These are phyloP conservation scores for Hepsetus odoe DNA, from an alignment of 2,113 vertebrate genomes.

Conservation along the genomic window DNA sequence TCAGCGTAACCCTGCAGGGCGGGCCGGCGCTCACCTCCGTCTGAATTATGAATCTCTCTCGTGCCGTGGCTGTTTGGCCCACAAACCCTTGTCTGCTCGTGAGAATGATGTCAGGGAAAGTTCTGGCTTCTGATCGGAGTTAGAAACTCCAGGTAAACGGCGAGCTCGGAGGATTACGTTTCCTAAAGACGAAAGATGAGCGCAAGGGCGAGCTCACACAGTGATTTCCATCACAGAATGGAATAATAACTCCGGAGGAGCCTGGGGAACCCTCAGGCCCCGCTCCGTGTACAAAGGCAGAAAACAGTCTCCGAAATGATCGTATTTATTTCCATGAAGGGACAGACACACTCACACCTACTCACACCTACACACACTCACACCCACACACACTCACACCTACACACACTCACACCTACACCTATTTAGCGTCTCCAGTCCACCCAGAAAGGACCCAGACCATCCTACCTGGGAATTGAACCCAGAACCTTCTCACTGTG, in stretches of 20 bases:
- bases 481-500: too few relatives aligned
- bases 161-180: conserved; percentile 58
- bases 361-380: too few relatives aligned
- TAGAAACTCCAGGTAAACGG: too few relatives aligned
- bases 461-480: too few relatives aligned
- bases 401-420: too few relatives aligned
- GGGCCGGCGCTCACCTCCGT: conserved; percentile 43
- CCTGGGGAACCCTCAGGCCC: conserved; percentile 63
- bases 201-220: conserved; percentile 64
- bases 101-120: not conserved
- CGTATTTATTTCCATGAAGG: too few relatives aligned
- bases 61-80: conserved; percentile 20
- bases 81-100: not conserved
- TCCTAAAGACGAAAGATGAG: conserved; percentile 67
- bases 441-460: too few relatives aligned
- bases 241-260: conserved; percentile 67
- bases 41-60: conserved; percentile 67
- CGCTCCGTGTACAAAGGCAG: not conserved
- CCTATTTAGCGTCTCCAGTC: too few relatives aligned
- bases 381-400: too few relatives aligned
- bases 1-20: conserved; percentile 52
- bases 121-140: too few relatives aligned
- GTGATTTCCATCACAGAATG: conserved; percentile 76
- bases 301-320: too few relatives aligned
- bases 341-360: too few relatives aligned